Percentiles rank a stretch among this genome's conserved stretches.
phyloP scores from a whole-genome alignment of 2,113 vertebrate species.

The Cochlearius cochlearius region DNA sequence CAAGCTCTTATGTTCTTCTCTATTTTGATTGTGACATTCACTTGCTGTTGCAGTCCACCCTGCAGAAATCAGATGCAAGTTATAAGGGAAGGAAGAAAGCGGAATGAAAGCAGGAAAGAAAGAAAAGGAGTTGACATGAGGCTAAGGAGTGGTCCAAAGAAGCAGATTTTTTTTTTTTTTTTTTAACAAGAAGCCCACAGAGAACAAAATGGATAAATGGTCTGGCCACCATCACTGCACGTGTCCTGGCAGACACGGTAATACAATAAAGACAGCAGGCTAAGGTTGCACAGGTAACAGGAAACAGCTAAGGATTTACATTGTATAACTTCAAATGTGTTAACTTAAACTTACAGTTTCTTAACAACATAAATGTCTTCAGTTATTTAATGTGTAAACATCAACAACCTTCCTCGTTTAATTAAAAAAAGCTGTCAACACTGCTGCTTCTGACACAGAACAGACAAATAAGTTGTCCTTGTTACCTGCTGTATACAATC shows the following conservation, averaged over 20 bases:
- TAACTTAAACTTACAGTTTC: background rate
- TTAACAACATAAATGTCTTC: background rate
- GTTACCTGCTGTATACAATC: background rate
- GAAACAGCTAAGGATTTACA: background rate
- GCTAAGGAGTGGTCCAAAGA: background rate
- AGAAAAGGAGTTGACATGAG: background rate
- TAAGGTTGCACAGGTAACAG: background rate
- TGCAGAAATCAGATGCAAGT: conserved; percentile 5
- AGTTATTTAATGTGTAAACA: background rate
- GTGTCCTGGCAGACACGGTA: background rate
- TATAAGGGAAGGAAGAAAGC: background rate
- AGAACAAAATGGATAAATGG: background rate
- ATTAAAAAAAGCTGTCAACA: background rate
- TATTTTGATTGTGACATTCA: conserved; percentile 56
- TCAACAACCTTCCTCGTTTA: background rate
- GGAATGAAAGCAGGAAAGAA: background rate
- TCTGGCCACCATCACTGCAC: background rate
- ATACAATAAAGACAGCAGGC: background rate
- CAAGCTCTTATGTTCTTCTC: conserved; percentile 43
- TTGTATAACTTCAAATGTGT: background rate
- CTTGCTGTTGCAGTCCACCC: conserved; percentile 8
- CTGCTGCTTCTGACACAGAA: background rate
- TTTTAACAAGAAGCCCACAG: background rate
- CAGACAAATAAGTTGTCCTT: background rate
- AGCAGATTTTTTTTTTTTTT: no score